A percentile compares a stretch with the other conserved stretches of the same genome.
phyloP scores from a whole-genome alignment of 2,888 invertebrate species.

The Hedychridium roseum region DNA sequence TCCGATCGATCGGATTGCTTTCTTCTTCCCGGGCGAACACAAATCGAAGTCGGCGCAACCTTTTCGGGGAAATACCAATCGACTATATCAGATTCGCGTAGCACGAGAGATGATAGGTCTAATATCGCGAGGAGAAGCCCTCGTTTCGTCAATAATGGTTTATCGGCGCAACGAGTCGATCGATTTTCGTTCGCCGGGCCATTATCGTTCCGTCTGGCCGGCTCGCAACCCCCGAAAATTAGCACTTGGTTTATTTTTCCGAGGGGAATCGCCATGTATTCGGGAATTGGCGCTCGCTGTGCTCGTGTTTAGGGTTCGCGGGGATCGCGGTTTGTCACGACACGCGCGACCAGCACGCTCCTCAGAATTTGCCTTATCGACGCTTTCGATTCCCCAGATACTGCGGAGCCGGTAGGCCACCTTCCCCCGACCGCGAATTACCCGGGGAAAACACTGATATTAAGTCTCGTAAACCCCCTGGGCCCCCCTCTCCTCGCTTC shows the following conservation, averaged over 20 bases:
- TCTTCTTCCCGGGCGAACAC: too few relatives aligned
- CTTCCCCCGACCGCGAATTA: conserved; percentile 43
- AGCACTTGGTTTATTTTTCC: conserved; percentile 29
- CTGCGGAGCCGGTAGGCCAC: conserved; percentile 5
- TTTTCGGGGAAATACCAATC: too few relatives aligned
- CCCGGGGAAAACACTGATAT: conserved; percentile 52
- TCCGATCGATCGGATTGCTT: too few relatives aligned
- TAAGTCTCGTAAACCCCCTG: conserved; percentile 53
- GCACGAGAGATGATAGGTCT: too few relatives aligned
- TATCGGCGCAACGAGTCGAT: too few relatives aligned
- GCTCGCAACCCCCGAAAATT: conserved; percentile 11
- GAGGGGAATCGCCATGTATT: conserved; percentile 14
- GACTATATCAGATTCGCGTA: too few relatives aligned
- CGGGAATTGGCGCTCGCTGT: conserved; percentile 45
- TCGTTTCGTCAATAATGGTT: too few relatives aligned
- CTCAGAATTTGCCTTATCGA: conserved; percentile 49
- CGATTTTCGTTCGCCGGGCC: too few relatives aligned
- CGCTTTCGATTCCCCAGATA: conserved; percentile 15
- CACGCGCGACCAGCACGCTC: conserved; percentile 20
- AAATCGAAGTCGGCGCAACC: too few relatives aligned
- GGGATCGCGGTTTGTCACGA: conserved; percentile 43
- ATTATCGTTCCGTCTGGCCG: background rate
- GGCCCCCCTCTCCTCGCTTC: conserved; percentile 47
- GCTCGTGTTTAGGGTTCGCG: too few relatives aligned
- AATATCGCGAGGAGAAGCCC: too few relatives aligned